phyloP scores from a whole-genome alignment of 2,113 vertebrate genomes.

The Elaphurus davidianus region DNA sequence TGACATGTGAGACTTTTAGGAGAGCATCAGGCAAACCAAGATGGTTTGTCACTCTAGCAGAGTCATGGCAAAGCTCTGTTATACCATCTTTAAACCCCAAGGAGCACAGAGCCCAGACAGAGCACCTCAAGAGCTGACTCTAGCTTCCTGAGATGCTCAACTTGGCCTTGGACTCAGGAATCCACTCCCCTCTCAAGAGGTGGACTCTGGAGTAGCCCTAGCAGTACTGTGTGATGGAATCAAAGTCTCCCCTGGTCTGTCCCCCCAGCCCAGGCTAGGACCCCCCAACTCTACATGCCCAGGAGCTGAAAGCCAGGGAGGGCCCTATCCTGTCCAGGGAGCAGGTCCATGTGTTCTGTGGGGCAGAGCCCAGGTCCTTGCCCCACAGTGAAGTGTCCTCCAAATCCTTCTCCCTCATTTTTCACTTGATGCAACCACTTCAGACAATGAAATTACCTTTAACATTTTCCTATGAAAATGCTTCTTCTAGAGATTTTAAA shows the following conservation, averaged over 20 bases:
- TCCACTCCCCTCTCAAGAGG: not conserved
- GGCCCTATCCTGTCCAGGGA: not conserved
- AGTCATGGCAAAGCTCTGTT: not conserved
- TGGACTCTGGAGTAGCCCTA: not conserved
- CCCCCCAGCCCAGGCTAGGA: not conserved
- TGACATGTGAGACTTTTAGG: not conserved
- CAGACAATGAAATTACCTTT: not conserved
- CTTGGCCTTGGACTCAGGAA: not conserved
- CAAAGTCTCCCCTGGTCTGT: not conserved
- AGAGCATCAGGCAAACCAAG: not conserved
- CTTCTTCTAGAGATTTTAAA: not conserved
- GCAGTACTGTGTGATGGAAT: no score
- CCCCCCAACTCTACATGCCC: not conserved
- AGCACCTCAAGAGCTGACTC: not conserved
- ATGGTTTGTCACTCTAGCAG: not conserved
- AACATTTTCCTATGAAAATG: not conserved
- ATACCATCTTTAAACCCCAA: not conserved
- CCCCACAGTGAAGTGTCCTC: not conserved
- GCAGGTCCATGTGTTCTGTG: no score
- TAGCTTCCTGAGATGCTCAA: not conserved
- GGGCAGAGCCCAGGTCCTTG: not conserved
- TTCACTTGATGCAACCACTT: not conserved
- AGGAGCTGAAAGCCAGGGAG: not conserved
- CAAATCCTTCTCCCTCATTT: not conserved
- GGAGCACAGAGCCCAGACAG: not conserved